A percentile compares a stretch with the other conserved stretches of the same genome.
Conservation (phyloP, 2,113 vertebrate species). For the Prunella himalayana region DNA sequence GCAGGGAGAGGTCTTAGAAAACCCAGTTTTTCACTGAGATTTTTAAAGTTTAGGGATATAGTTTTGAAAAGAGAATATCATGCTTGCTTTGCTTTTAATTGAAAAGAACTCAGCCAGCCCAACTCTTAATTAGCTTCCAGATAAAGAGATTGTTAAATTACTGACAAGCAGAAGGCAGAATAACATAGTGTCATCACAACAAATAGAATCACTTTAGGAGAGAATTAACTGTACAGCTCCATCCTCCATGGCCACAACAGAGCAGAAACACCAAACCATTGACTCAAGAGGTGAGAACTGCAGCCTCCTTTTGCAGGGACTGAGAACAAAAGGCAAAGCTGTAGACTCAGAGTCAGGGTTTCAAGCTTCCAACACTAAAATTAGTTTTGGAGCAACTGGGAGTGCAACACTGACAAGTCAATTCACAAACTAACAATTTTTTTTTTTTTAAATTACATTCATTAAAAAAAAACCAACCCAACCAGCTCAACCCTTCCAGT, state of each 20-base stretch:
- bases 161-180: background rate
- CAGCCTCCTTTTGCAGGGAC: background rate
- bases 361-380: background rate
- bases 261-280: background rate
- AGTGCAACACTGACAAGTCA: background rate
- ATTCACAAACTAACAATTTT: background rate
- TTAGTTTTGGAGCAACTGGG: background rate
- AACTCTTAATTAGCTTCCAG: background rate
- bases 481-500: background rate
- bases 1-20: background rate
- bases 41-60: background rate
- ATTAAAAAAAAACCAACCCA: rapidly evolving
- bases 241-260: background rate
- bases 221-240: background rate
- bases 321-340: background rate
- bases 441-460: rapidly evolving
- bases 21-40: background rate
- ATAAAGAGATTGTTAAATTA: background rate
- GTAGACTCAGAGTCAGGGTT: background rate
- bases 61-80: background rate
- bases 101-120: background rate
- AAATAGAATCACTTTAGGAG: background rate
- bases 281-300: rapidly evolving
- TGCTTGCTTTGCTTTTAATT: background rate
- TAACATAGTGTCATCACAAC: background rate